phyloP scores from a whole-genome alignment of 2,888 invertebrate species.

The Andricus curvator region DNA sequence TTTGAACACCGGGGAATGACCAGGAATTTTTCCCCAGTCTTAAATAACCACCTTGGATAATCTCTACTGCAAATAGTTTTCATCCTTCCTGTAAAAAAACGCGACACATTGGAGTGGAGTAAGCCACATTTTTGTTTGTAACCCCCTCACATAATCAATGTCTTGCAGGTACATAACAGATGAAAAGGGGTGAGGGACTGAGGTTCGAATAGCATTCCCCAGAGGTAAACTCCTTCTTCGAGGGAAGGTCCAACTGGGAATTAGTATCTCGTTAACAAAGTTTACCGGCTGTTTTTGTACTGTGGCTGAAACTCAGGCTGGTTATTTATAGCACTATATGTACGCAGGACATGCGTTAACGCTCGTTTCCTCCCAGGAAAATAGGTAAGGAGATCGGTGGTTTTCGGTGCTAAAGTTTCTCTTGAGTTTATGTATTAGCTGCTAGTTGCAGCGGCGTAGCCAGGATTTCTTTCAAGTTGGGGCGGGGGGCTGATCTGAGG shows the following conservation, averaged over 20 bases:
- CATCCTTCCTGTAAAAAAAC: too few species aligned
- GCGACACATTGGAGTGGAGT: neutral
- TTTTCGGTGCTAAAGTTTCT: slow-evolving; percentile 41
- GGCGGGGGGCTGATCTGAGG: too few species aligned
- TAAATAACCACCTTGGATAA: too few species aligned
- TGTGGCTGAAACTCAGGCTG: slow-evolving; percentile 51
- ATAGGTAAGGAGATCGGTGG: slow-evolving; percentile 39
- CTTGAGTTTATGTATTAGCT: neutral
- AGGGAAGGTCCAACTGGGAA: slow-evolving; percentile 57
- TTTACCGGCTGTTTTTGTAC: slow-evolving; percentile 56
- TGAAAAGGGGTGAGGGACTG: slow-evolving; percentile 1
- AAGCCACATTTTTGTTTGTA: slow-evolving; percentile 3
- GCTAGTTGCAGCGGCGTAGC: too few species aligned
- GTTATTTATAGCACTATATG: slow-evolving; percentile 55
- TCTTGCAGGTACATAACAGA: slow-evolving; percentile 27
- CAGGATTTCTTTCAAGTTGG: too few species aligned
- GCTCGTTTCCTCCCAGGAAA: slow-evolving; percentile 42
- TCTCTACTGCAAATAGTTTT: too few species aligned
- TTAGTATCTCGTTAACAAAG: slow-evolving; percentile 59
- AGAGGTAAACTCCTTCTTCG: slow-evolving; percentile 51
- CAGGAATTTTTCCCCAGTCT: too few species aligned
- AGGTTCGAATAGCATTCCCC: slow-evolving; percentile 22
- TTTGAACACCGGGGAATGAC: too few species aligned
- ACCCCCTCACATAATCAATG: slow-evolving; percentile 27
- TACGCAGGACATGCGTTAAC: slow-evolving; percentile 54